Evolutionary conservation across 2,888 invertebrate species (phyloP).

Genomic region (Megalurothrips usitatus): DNA sequence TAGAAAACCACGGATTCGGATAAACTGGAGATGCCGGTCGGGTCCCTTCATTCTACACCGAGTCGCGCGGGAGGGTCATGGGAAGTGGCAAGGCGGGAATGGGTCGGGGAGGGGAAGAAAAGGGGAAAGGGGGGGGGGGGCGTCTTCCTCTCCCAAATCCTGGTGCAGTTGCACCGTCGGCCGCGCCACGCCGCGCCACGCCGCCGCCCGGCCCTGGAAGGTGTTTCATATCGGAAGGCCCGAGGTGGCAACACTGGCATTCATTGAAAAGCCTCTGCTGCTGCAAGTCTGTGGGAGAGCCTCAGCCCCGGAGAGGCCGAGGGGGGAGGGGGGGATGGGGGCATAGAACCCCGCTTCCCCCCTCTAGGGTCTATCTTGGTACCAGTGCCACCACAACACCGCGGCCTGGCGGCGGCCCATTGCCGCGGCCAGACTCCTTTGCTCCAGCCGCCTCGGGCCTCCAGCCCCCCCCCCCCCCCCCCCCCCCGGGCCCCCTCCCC

Average conservation of each 20-base stretch:
- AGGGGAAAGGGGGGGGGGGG: neutral
- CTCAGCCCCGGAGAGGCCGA: neutral
- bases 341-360: neutral
- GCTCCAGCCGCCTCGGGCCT: constrained; percentile 32
- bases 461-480: neutral
- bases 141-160: neutral
- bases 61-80: too few relatives aligned
- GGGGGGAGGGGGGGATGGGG: neutral
- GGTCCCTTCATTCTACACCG: too few relatives aligned
- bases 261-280: constrained; percentile 6
- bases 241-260: constrained; percentile 5
- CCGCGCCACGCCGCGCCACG: neutral
- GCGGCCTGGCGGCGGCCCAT: too few relatives aligned
- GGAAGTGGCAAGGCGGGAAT: neutral
- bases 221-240: constrained; percentile 8
- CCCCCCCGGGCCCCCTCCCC: neutral
- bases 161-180: neutral
- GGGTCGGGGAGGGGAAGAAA: neutral
- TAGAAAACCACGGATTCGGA: too few relatives aligned
- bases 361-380: constrained; percentile 1
- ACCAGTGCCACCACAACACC: constrained; percentile 39
- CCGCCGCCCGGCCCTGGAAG: neutral
- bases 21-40: too few relatives aligned
- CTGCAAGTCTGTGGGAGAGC: neutral
- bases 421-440: constrained; percentile 35